Evolutionary conservation across 2,888 invertebrate species (phyloP).

Genomic region (Hydroisotoma schaefferi): DNA sequence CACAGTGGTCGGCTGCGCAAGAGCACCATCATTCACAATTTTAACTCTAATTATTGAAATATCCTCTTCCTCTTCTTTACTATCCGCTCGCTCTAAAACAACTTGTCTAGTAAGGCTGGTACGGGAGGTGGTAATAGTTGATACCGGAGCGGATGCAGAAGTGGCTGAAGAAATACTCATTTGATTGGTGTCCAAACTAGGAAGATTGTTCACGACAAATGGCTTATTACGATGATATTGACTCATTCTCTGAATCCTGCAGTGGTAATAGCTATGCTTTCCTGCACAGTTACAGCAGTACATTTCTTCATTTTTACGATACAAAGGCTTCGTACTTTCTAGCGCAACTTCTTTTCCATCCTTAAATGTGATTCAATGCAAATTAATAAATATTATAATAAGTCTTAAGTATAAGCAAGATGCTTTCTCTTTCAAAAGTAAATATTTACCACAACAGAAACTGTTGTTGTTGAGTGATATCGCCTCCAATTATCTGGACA

Average conservation of each 20-base stretch:
- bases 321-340: not conserved
- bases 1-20: no score
- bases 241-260: conserved; percentile 13
- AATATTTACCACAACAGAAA: not conserved
- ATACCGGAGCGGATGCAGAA: no score
- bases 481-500: conserved; percentile 35
- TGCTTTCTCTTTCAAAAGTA: conserved; percentile 5
- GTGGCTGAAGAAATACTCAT: no score
- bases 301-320: not conserved
- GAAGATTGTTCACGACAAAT: conserved; percentile 10
- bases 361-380: no score
- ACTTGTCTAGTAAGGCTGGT: conserved; percentile 14
- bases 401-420: not conserved
- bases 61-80: not conserved
- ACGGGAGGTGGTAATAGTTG: no score
- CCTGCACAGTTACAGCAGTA: conserved; percentile 27
- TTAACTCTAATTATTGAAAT: conserved; percentile 23
- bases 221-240: conserved; percentile 26
- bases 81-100: conserved; percentile 9
- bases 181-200: not conserved
- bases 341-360: no score
- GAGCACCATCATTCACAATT: conserved; percentile 32
- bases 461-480: conserved; percentile 22
- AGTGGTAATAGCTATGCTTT: conserved; percentile 28
- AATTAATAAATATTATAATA: not conserved